A percentile compares a stretch with the other conserved stretches of the same genome.
phyloP scores from a whole-genome alignment of 2,797 vertebrate genomes.

The Molothrus ater region DNA sequence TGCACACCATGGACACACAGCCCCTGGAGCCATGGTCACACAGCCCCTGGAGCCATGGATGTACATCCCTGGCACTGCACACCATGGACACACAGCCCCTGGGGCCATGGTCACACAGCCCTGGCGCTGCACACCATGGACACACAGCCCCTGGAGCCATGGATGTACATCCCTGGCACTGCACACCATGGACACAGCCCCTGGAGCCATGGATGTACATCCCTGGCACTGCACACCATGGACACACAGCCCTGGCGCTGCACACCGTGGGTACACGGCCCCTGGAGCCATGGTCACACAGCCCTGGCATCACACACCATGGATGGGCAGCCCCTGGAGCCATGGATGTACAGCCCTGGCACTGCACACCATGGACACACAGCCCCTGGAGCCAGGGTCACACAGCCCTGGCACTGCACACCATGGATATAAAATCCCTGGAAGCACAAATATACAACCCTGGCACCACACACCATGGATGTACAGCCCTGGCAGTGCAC shows the following conservation, averaged over 20 bases:
- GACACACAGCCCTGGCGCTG: too few relatives aligned
- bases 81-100: neutral
- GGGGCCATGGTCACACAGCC: neutral
- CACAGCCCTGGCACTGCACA: accelerated
- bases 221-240: too few relatives aligned
- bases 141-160: accelerated
- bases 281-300: too few relatives aligned
- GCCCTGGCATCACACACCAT: accelerated
- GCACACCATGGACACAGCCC: too few relatives aligned
- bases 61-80: accelerated
- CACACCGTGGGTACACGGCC: too few relatives aligned
- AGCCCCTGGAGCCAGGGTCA: accelerated
- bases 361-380: accelerated
- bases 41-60: too few relatives aligned
- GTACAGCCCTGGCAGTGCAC: too few relatives aligned
- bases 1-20: accelerated
- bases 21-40: accelerated
- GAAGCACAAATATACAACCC: too few relatives aligned
- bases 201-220: neutral
- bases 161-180: neutral
- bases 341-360: neutral
- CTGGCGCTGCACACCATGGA: accelerated
- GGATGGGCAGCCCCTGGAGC: accelerated
- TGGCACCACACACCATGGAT: accelerated
- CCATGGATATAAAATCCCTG: accelerated